Evolutionary conservation across 2,888 invertebrate genomes (phyloP), one percentile per base, ranked within the genome.

Genomic region (Ornithoptera alexandrae): DNA sequence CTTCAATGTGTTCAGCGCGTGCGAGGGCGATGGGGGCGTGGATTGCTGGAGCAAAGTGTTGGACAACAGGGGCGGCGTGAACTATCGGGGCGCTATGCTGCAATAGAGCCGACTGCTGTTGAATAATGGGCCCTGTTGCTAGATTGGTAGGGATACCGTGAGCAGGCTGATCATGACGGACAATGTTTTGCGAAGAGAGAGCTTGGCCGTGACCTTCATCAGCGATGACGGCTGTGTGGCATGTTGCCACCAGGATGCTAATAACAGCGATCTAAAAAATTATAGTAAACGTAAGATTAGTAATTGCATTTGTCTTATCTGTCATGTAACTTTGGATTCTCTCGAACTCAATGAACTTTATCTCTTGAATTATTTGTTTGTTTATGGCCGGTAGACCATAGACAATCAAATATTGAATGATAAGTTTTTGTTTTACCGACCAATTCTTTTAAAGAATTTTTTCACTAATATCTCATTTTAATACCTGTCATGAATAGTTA

Each of bases 181-280:
- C 75, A 73, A 92, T 88, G 80, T 87, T 92, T 69, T 92, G 92
- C 17, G 91, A 90, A 22, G 92, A 92, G 20, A 92, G 79, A 5
- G 90, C 90, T 7, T 81, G 79, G 7, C 81, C 81, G 36, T 90
- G 87, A 10, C 85, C 83, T 5, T 88, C 82, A 20, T 87, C 85
- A 7, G 80, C 77, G 56, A 93, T 78, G 2, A 87, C 70, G 46
- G 90, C 93, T 2, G 92, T 93, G 70, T 90, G 90, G 80, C 93
- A 92, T 42, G 84, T 76, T 1, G 93, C 93, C 76, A 93, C 80
- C 56, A 94, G 71, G 63, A 85, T 82, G 77, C 87, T 84, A 75
- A 94, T 73, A 59, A 89, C 77, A 73, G 87, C 75, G 67, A 93
- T 81, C 94, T 94, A 83, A 53, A 83, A 79, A 72, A 67, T 58